Conservation (phyloP, 2,113 vertebrate species). For the Planiliza haematocheilus region DNA sequence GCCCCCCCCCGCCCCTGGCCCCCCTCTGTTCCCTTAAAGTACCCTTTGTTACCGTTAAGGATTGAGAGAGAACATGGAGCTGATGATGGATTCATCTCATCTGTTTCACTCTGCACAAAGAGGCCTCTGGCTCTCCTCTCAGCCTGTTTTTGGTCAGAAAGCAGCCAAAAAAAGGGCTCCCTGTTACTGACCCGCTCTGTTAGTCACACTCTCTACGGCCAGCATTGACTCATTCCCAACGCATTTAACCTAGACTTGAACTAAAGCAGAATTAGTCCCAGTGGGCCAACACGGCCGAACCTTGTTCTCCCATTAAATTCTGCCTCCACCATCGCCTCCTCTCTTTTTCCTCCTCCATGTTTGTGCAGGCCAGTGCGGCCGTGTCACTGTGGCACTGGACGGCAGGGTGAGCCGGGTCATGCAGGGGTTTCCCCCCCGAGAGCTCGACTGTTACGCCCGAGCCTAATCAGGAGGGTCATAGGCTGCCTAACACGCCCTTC, state of each 20-base stretch:
- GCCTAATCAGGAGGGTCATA: slow-evolving; percentile 72
- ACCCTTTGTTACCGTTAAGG: slow-evolving; percentile 53
- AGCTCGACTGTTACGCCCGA: slow-evolving; percentile 56
- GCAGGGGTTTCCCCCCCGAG: slow-evolving; percentile 46
- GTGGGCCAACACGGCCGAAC: slow-evolving; percentile 47
- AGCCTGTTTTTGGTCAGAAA: slow-evolving; percentile 63
- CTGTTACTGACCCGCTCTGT: slow-evolving; percentile 85
- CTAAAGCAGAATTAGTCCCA: slow-evolving; percentile 88
- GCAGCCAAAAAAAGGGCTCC: slow-evolving; percentile 68
- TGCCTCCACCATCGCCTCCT: slow-evolving; percentile 23
- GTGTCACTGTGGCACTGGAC: slow-evolving; percentile 23
- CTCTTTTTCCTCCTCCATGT: slow-evolving; percentile 26
- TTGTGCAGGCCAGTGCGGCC: slow-evolving; percentile 9
- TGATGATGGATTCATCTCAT: slow-evolving; percentile 79
- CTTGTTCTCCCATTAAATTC: slow-evolving; percentile 62
- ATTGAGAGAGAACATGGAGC: slow-evolving; percentile 57
- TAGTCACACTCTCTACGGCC: slow-evolving; percentile 88
- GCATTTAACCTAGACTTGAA: slow-evolving; percentile 90
- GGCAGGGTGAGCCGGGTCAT: slow-evolving; percentile 58
- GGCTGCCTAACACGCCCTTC: slow-evolving; percentile 67
- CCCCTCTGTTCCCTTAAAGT: slow-evolving; percentile 30
- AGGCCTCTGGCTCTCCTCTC: slow-evolving; percentile 41
- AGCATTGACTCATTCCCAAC: slow-evolving; percentile 89
- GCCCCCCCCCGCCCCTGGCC: not conserved
- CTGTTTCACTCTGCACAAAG: slow-evolving; percentile 63